phyloP scores from a whole-genome alignment of 2,113 vertebrate genomes.

The Etheostoma spectabile region DNA sequence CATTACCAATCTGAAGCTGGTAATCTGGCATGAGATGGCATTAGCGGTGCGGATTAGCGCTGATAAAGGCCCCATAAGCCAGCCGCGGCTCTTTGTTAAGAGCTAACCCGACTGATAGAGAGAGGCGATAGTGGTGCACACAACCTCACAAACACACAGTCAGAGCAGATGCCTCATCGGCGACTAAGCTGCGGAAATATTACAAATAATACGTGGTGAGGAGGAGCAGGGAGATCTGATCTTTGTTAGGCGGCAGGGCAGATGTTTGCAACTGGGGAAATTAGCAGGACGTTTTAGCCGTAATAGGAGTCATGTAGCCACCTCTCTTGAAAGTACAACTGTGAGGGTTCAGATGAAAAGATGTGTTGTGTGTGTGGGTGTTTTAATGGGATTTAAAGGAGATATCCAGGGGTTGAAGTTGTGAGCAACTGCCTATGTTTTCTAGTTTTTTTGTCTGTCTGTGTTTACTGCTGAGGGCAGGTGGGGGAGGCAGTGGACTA shows the following conservation, averaged over 20 bases:
- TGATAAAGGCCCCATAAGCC: slow-evolving; percentile 85
- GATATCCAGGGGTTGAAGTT: neutral
- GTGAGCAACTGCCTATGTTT: neutral
- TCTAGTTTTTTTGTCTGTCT: neutral
- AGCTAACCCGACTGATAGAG: slow-evolving; percentile 77
- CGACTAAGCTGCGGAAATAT: slow-evolving; percentile 76
- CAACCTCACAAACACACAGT: slow-evolving; percentile 34
- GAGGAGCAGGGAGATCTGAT: slow-evolving; percentile 63
- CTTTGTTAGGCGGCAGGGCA: slow-evolving; percentile 63
- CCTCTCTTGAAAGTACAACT: slow-evolving; percentile 54
- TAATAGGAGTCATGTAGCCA: slow-evolving; percentile 68
- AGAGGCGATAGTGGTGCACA: slow-evolving; percentile 61
- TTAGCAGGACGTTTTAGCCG: slow-evolving; percentile 73
- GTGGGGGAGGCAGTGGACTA: slow-evolving; percentile 31
- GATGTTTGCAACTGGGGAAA: slow-evolving; percentile 75
- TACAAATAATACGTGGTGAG: slow-evolving; percentile 67
- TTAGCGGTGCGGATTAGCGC: slow-evolving; percentile 82
- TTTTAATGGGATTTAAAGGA: slow-evolving; percentile 25
- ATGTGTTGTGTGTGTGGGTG: neutral
- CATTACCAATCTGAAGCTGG: slow-evolving; percentile 82
- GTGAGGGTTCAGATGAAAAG: slow-evolving; percentile 47
- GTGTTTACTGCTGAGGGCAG: slow-evolving; percentile 36
- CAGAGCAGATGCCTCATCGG: slow-evolving; percentile 69
- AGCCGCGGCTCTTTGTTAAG: slow-evolving; percentile 82
- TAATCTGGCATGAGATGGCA: slow-evolving; percentile 86